Base-by-base conservation (phyloP, 1,140 invertebrate genomes). In the Onthophagus taurus region DNA sequence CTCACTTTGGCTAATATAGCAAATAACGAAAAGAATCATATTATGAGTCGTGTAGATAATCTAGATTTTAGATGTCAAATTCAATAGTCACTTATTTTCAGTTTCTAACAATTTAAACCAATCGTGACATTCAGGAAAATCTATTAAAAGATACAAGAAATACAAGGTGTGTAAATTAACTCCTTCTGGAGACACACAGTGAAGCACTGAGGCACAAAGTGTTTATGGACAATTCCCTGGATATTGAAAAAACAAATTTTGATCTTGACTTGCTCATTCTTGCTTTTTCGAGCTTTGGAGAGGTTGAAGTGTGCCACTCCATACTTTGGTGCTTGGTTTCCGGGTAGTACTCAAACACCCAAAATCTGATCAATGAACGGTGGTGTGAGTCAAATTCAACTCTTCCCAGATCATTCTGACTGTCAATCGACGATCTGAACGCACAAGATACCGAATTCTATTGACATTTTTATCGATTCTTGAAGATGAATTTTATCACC, bases 141-240 rank as follows among this genome's bases (percentile, higher is more conserved):
- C n/a, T n/a, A n/a, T n/a, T n/a, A n/a, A n/a, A n/a, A n/a, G n/a
- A n/a, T n/a, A n/a, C n/a, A n/a, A n/a, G n/a, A n/a, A n/a, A n/a
- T n/a, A n/a, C n/a, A n/a, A n/a, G n/a, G n/a, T n/a, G n/a, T n/a
- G n/a, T n/a, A n/a, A n/a, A n/a, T n/a, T n/a, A n/a, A n/a, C n/a
- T n/a, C n/a, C n/a, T n/a, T n/a, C n/a, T n/a, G n/a, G n/a, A n/a
- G n/a, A n/a, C n/a, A n/a, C n/a, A n/a, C n/a, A n/a, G n/a, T n/a
- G n/a, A n/a, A n/a, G n/a, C n/a, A n/a, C n/a, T 59, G 41, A n/a
- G 56, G 52, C 9, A 62, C 50, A 44, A 52, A 62, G 19, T 59
- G 46, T 23, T 54, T 44, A 31, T 57, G 44, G 19, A 65, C 38
- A 37, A 60, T 45, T 33, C 41, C 30, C 14, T 43, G 26, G 41